Percentiles rank a stretch among this genome's conserved stretches.
Evolutionary conservation across 2,888 invertebrate species (phyloP).

Genomic region (Pinctada fucata): DNA sequence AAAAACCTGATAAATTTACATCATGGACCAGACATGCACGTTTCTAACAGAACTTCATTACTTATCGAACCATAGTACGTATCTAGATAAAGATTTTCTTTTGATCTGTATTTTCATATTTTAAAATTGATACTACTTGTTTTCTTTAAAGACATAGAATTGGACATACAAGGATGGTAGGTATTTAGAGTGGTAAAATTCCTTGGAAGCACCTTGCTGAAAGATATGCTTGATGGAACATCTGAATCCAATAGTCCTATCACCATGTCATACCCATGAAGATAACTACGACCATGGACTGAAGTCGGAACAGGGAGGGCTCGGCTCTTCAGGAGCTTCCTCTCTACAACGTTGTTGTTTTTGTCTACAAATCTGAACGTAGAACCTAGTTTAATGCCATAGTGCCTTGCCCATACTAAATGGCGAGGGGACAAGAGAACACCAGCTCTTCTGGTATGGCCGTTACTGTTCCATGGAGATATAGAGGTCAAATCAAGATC

Average conservation of each 20-base stretch:
- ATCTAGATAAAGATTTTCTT: too few relatives aligned
- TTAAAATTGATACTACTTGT: too few relatives aligned
- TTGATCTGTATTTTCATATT: too few relatives aligned
- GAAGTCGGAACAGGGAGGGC: slow-evolving; percentile 36
- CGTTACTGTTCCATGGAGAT: slow-evolving; percentile 64
- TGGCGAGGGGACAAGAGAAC: slow-evolving; percentile 59
- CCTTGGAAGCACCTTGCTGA: slow-evolving; percentile 56
- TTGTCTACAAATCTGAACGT: slow-evolving; percentile 57
- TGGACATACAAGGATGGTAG: too few relatives aligned
- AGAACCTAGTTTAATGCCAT: slow-evolving; percentile 51
- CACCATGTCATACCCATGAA: slow-evolving; percentile 57
- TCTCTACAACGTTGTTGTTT: slow-evolving; percentile 57
- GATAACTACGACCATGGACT: slow-evolving; percentile 18
- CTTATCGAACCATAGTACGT: too few relatives aligned
- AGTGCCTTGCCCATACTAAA: slow-evolving; percentile 61
- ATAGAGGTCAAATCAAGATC: slow-evolving; percentile 59
- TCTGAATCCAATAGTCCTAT: slow-evolving; percentile 60
- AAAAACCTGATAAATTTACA: too few relatives aligned
- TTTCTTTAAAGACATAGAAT: too few relatives aligned
- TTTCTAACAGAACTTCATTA: too few relatives aligned
- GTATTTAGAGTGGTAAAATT: slow-evolving; percentile 42
- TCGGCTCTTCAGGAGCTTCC: slow-evolving; percentile 44
- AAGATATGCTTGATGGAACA: slow-evolving; percentile 55
- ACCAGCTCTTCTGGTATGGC: slow-evolving; percentile 53
- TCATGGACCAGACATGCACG: too few relatives aligned